Percentiles rank a stretch among this genome's conserved stretches.
These are phyloP conservation scores for Lerema accius DNA, from an alignment of 1,140 invertebrate genomes.

Conservation along the genomic window DNA sequence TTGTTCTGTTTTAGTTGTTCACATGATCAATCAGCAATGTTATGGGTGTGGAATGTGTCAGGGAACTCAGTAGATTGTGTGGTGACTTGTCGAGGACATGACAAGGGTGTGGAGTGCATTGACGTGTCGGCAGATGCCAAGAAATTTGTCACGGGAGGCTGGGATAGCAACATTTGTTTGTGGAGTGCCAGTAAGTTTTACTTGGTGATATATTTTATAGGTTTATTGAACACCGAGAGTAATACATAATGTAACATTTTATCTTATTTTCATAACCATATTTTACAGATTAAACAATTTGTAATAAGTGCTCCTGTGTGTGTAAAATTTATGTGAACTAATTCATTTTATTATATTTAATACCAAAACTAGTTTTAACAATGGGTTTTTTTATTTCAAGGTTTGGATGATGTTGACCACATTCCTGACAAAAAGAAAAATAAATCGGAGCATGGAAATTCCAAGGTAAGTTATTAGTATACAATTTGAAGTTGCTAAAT, in stretches of 20 bases:
- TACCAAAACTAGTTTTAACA: no score
- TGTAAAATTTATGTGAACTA: no score
- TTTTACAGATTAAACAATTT: no score
- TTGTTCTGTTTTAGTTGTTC: conserved; percentile 86
- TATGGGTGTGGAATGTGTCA: conserved; percentile 94
- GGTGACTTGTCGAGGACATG: conserved; percentile 93
- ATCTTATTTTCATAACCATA: no score
- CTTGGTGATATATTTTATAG: no score
- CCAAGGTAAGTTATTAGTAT: conserved; percentile 69
- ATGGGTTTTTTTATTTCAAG: conserved; percentile 51
- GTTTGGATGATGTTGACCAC: conserved; percentile 80
- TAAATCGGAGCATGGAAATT: conserved; percentile 76
- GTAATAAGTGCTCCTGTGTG: no score
- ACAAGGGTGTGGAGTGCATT: conserved; percentile 93
- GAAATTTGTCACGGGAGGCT: conserved; percentile 94
- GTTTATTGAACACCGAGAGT: no score
- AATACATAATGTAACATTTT: no score
- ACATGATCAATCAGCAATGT: conserved; percentile 95
- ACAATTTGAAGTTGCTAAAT: no score
- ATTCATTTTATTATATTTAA: no score
- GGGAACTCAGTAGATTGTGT: conserved; percentile 91
- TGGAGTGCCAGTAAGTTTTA: conserved; percentile 87
- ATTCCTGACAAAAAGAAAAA: conserved; percentile 76
- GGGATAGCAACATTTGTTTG: conserved; percentile 93
- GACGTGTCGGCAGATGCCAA: conserved; percentile 86